A percentile compares a stretch with the other conserved stretches of the same genome.
Conservation (phyloP, 2,113 vertebrate species). For the Cromileptes altivelis region DNA sequence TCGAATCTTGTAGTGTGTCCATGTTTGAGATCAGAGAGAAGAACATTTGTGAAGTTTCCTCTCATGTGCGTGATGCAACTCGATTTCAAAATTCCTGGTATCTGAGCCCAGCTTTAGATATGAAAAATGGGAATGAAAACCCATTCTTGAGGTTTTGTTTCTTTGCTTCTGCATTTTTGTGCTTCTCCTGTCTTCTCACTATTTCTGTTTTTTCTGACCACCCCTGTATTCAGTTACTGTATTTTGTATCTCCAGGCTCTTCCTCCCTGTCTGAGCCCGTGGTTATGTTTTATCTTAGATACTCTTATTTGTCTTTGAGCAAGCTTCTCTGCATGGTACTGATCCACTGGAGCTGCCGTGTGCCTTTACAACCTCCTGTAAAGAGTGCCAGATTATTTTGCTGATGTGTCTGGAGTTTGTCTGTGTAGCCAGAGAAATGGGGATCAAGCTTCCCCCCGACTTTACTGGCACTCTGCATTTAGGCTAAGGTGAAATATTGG, state of each 20-base stretch:
- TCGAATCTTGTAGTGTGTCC: too few relatives aligned
- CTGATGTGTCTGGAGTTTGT: slow-evolving; percentile 20
- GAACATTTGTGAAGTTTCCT: too few relatives aligned
- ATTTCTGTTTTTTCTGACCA: background rate
- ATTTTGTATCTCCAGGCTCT: background rate
- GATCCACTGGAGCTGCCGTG: background rate
- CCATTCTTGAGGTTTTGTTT: slow-evolving; percentile 57
- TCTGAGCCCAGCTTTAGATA: too few relatives aligned
- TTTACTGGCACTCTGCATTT: slow-evolving; percentile 16
- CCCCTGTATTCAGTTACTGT: background rate
- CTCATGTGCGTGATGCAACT: too few relatives aligned
- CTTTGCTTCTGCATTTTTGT: slow-evolving; percentile 29
- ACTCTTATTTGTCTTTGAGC: slow-evolving; percentile 2
- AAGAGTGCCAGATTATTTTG: background rate
- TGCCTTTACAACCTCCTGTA: slow-evolving; percentile 3
- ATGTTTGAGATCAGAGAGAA: too few relatives aligned
- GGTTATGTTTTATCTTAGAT: background rate
- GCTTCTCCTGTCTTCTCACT: background rate
- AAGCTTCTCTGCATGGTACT: background rate
- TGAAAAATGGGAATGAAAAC: background rate
- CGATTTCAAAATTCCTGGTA: too few relatives aligned
- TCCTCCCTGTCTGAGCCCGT: background rate
- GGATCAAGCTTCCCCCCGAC: slow-evolving; percentile 3
- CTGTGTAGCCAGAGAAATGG: slow-evolving; percentile 3
- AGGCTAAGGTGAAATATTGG: slow-evolving; percentile 15